A percentile compares a stretch with the other conserved stretches of the same genome.
Evolutionary conservation across 2,113 vertebrate species (phyloP).

Genomic region (Ovis canadensis): DNA sequence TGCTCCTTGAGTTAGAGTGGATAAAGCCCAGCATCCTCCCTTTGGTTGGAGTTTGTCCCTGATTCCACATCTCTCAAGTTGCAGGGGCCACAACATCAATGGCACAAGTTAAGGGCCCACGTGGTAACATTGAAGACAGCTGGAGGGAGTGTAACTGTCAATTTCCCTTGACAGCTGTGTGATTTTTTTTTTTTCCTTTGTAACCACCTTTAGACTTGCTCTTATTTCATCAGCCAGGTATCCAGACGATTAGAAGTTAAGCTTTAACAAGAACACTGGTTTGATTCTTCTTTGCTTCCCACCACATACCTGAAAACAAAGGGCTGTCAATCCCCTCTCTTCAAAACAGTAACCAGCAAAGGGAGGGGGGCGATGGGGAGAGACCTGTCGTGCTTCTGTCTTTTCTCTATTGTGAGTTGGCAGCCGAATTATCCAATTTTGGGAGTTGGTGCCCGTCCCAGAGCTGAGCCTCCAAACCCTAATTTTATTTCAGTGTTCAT

Average conservation of each 20-base stretch:
- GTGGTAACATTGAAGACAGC: not conserved
- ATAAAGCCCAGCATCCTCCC: not conserved
- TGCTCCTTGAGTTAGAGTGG: not conserved
- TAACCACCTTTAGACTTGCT: conserved; percentile 12
- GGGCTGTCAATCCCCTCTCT: conserved; percentile 65
- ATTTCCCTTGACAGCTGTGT: not conserved
- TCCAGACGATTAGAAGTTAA: conserved; percentile 59
- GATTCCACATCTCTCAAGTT: not conserved
- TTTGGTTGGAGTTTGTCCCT: not conserved
- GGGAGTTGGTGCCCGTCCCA: not conserved
- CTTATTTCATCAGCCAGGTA: conserved; percentile 62
- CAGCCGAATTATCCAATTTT: conserved; percentile 47
- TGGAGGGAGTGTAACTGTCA: not conserved
- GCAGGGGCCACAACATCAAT: too few relatives aligned
- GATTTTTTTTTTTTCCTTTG: not conserved
- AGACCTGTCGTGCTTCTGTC: conserved; percentile 48
- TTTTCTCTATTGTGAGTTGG: conserved; percentile 54
- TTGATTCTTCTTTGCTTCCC: conserved; percentile 58
- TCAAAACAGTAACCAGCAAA: conserved; percentile 51
- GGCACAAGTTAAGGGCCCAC: not conserved
- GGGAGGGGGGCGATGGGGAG: not conserved
- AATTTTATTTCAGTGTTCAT: not conserved
- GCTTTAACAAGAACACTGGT: conserved; percentile 52
- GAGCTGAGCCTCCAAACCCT: not conserved
- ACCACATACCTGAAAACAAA: conserved; percentile 56